These are phyloP conservation scores for Lepidocyrtoides sp. DNA, from an alignment of 2,888 invertebrate species.

Conservation along the genomic window DNA sequence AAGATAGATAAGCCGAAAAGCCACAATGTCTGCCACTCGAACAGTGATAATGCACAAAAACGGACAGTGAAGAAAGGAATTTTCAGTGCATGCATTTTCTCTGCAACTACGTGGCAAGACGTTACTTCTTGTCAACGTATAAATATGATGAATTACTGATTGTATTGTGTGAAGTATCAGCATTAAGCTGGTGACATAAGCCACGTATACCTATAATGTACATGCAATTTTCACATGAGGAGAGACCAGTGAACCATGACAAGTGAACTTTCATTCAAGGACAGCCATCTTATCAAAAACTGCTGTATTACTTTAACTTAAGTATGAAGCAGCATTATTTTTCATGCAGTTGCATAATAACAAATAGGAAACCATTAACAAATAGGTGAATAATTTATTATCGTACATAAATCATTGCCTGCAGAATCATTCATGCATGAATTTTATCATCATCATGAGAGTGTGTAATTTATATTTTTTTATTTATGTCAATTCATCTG, in stretches of 20 bases:
- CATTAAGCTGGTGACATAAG: background rate
- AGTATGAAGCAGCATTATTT: background rate
- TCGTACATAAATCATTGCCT: background rate
- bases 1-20: constrained; percentile 35
- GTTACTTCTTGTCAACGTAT: background rate
- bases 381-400: background rate
- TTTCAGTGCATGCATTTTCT: background rate
- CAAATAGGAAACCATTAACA: background rate
- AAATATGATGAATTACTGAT: constrained; percentile 20
- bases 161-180: background rate
- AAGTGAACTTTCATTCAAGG: constrained; percentile 41
- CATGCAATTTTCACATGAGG: constrained; percentile 20
- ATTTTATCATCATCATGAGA: background rate
- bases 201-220: too few species aligned
- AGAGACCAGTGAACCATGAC: constrained; percentile 23
- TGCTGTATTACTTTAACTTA: background rate
- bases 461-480: background rate
- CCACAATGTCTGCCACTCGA: background rate
- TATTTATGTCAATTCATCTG: background rate
- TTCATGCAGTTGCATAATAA: background rate
- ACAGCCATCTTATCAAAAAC: background rate
- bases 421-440: background rate
- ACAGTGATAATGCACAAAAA: background rate
- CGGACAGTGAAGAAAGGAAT: background rate
- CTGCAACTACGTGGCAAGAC: constrained; percentile 21